phyloP scores from a whole-genome alignment of 2,888 invertebrate species.

The Rhingia rostrata region DNA sequence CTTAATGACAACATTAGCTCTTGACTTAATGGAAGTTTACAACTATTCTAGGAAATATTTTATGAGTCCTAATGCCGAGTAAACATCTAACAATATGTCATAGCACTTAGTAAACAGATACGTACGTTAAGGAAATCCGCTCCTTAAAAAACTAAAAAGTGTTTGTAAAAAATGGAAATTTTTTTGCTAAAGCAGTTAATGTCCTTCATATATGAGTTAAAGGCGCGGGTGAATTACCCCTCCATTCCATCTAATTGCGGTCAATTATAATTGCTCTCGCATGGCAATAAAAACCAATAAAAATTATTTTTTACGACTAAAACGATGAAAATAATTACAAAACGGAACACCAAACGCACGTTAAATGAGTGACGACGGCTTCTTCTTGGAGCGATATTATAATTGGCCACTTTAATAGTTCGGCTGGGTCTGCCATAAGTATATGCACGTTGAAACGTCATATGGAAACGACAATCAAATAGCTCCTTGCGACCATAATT shows the following conservation, averaged over 20 bases:
- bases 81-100: too few species aligned
- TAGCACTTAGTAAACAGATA: too few species aligned
- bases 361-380: slow-evolving; percentile 46
- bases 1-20: too few species aligned
- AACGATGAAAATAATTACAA: slow-evolving; percentile 64
- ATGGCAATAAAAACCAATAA: slow-evolving; percentile 52
- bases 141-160: too few species aligned
- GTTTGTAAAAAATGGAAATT: neutral
- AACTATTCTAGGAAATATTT: too few species aligned
- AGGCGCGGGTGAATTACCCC: neutral
- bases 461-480: slow-evolving; percentile 58
- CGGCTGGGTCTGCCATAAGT: slow-evolving; percentile 5
- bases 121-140: too few species aligned
- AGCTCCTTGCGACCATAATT: slow-evolving; percentile 49
- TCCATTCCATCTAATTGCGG: slow-evolving; percentile 22
- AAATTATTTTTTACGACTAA: slow-evolving; percentile 61
- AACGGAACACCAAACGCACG: slow-evolving; percentile 17
- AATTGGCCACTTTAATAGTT: slow-evolving; percentile 50
- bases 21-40: too few species aligned
- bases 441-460: slow-evolving; percentile 15
- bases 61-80: too few species aligned
- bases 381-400: slow-evolving; percentile 6
- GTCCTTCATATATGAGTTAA: neutral
- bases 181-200: neutral
- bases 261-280: slow-evolving; percentile 53